Evolutionary conservation across 2,888 invertebrate species (phyloP), one percentile per base, ranked within the genome.

Genomic region (Sthenelais limicola): DNA sequence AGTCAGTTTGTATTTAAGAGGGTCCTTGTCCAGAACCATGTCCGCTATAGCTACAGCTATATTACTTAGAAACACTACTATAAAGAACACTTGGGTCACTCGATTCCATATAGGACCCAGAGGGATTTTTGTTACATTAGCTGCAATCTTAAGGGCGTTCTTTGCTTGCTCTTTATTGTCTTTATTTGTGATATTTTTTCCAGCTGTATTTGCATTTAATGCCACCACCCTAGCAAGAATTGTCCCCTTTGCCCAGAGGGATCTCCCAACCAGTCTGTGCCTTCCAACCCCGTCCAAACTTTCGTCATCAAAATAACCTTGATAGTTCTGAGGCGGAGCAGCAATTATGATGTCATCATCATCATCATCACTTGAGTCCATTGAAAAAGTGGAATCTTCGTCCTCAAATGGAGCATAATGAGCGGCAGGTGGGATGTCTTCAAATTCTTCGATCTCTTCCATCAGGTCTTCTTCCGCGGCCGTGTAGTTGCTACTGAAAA

Each of bases 1-100:
- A 9, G 75, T 35, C 0, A 73, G 47, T 28, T 75, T 75, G 71
- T 56, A 75, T n/a, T 71, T 32, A 2, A 75, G 54, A 30, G 67
- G 47, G 3, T 43, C 21, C 15, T 48, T 26, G 18, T n/a, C 52
- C 4, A 49, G 21, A 28, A 58, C 30, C 3, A 73, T 73, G 54
- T 75, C 75, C 9, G 18, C 35, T 5, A 73, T 24, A 21, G 73
- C 71, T 9, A 73, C 68, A 43, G 32, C 30, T 15, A 73, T 52
- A 48, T 73, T 75, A 43, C 51, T 30, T 15, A 75, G n/a, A 30
- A 73, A 73, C 7, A 75, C 56, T 24, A 68, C n/a, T n/a, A 51
- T 43, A 38, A 47, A 30, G 35, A 51, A 68, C 18, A 67, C 47
- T 30, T 73, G 48, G 24, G 68, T 68, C 33, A 68, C 56, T 21